Base-by-base conservation (phyloP, 2,888 invertebrate species). In the Macaria notata region DNA sequence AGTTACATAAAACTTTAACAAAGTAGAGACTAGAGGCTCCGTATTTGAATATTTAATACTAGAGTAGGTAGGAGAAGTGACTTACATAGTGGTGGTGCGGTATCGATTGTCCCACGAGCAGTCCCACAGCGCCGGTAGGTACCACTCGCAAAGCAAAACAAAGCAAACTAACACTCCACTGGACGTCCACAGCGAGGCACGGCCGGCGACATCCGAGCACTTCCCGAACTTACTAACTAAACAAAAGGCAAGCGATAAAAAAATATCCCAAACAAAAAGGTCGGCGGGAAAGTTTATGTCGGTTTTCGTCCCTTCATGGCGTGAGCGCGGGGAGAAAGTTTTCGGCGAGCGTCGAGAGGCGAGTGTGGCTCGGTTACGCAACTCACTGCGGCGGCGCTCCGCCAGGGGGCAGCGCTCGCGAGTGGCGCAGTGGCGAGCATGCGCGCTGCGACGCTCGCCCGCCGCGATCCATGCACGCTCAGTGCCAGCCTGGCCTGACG, bases 401-500 rank as follows among this genome's bases (percentile, higher is more conserved):
- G 83, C 89, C 81, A 89, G 90, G 88, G 90, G 90, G 90, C 87
- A 87, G 83, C 85, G 84, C 76, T 73, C 81, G 74, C 78, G 70
- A 84, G 88, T 90, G 91, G 91, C 90, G 91, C 91, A 91, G 87
- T 90, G 89, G 74, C 89, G 86, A 73, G 91, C 91, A 88, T 91
- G 91, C 91, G 91, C 88, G 84, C 72, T 84, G 63, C 43, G 41
- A 5, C 8, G 4, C 41, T 8, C 43, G 70, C 69, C 66, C 60
- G 71, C 58, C 46, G 52, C 61, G 56, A 56, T 58, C 46, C 46
- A 62, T 64, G 59, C 59, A 60, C 59, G 65, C 65, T 57, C 59
- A 66, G 63, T 59, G 48, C 63, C 19, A n/a, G 19, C 5, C 33
- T 36, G 33, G 67, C 56, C 56, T 67, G 62, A 56, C 55, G 61